phyloP scores from a whole-genome alignment of 2,888 invertebrate species.

The Tineola bisselliella region DNA sequence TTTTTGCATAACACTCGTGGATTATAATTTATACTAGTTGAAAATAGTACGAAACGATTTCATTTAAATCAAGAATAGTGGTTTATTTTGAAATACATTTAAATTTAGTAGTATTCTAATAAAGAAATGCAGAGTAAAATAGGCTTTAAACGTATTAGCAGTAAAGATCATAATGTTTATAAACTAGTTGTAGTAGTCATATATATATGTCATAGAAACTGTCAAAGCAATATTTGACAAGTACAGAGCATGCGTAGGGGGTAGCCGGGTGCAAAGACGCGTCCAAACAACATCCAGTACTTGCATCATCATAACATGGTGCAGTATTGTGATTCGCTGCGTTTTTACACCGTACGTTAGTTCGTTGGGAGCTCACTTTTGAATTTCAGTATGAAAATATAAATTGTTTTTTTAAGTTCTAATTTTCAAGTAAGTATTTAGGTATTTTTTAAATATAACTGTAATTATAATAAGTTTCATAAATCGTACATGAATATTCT shows the following conservation, averaged over 20 bases:
- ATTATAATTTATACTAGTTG: too few species aligned
- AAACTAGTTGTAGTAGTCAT: too few species aligned
- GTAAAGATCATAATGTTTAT: not conserved
- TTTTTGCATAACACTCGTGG: too few species aligned
- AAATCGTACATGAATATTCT: too few species aligned
- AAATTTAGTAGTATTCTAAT: not conserved
- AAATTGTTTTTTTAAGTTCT: too few species aligned
- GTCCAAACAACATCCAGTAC: not conserved
- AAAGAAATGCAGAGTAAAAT: not conserved
- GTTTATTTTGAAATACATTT: not conserved
- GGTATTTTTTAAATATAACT: too few species aligned
- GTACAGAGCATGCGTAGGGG: not conserved
- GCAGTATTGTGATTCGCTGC: not conserved
- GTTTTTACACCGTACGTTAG: not conserved
- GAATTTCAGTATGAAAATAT: too few species aligned
- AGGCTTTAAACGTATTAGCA: not conserved
- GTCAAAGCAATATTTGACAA: not conserved
- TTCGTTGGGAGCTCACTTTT: too few species aligned
- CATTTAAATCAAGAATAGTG: too few species aligned
- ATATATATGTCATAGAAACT: not conserved
- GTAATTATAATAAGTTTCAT: too few species aligned
- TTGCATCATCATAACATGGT: not conserved
- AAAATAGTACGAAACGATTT: too few species aligned
- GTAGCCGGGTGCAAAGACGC: not conserved
- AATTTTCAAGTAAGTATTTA: too few species aligned